Conservation (phyloP, 1,140 invertebrate genomes). For the Coelopa frigida region DNA sequence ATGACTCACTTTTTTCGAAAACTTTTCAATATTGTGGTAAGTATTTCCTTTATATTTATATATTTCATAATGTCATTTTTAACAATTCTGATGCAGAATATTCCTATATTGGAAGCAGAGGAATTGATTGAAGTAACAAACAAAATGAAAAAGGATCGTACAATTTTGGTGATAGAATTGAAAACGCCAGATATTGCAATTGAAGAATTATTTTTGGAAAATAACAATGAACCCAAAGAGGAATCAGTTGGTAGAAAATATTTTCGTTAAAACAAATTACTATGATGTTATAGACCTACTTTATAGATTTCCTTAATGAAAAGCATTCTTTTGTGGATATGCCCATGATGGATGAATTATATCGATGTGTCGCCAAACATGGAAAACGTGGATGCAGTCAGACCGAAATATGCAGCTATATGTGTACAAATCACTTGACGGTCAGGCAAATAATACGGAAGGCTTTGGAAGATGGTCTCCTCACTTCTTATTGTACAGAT, state of each 20-base stretch:
- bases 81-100: too few species aligned
- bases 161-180: too few species aligned
- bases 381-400: conserved; percentile 27
- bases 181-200: too few species aligned
- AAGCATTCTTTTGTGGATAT: conserved; percentile 23
- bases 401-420: conserved; percentile 23
- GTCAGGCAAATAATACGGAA: conserved; percentile 23
- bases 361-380: conserved; percentile 22
- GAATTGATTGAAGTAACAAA: too few species aligned
- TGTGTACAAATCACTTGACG: conserved; percentile 15
- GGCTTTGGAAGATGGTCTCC: conserved; percentile 9
- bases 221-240: too few species aligned
- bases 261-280: too few species aligned
- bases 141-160: too few species aligned
- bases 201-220: too few species aligned
- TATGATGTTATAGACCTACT: neutral
- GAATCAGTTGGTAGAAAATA: too few species aligned
- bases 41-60: conserved; percentile 6
- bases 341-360: conserved; percentile 27
- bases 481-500: conserved; percentile 23
- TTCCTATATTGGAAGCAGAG: too few species aligned
- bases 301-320: conserved; percentile 9
- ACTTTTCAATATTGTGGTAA: conserved; percentile 26
- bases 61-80: conserved; percentile 2
- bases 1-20: conserved; percentile 25